Base-by-base conservation (phyloP, 2,888 invertebrate species). In the Trichopoda pennipes region DNA sequence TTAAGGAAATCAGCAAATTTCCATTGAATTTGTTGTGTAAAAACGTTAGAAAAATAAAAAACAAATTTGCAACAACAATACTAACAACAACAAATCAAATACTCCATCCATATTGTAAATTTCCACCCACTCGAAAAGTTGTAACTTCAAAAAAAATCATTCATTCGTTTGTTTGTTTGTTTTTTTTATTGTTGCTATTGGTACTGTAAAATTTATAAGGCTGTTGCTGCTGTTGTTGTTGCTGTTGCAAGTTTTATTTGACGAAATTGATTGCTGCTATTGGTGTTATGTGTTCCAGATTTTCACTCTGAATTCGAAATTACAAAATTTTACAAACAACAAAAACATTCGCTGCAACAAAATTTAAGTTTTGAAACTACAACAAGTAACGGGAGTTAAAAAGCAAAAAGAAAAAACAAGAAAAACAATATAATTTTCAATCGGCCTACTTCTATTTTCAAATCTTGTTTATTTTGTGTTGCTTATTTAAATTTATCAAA, bases 111-210 rank as follows among this genome's bases (percentile, higher is more conserved):
- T 76, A 73, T 83, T 83, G 73, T 76, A 83, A 83, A 80, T 76
- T 80, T 77, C 73, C 80, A 80, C 83, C 80, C 76, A 80, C 80
- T 80, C 73, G n/a, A 68, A 77, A 73, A 60, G 51, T 42, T 70
- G 68, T 58, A 12, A 12, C 12, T 10, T 12, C 3, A 38, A 17
- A 17, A 75, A 76, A 76, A 69, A 35, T 76, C 44, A 69, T 69
- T 76, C 42, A 23, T n/a, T n/a, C n/a, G 56, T 68, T 51, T 32
- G 10, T 35, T 60, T 60, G n/a, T 23, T 72, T n/a, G n/a, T n/a
- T n/a, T 35, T 53, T 63, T 19, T 44, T 61, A 19, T 53, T 42
- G 21, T 17, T 56, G 55, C 23, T 53, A 53, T n/a, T n/a, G n/a
- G 6, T 16, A 17, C 55, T 55, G 38, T 38, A 38, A 38, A 10